phyloP scores from a whole-genome alignment of 2,888 invertebrate species.

The Tetanocera ferruginea region DNA sequence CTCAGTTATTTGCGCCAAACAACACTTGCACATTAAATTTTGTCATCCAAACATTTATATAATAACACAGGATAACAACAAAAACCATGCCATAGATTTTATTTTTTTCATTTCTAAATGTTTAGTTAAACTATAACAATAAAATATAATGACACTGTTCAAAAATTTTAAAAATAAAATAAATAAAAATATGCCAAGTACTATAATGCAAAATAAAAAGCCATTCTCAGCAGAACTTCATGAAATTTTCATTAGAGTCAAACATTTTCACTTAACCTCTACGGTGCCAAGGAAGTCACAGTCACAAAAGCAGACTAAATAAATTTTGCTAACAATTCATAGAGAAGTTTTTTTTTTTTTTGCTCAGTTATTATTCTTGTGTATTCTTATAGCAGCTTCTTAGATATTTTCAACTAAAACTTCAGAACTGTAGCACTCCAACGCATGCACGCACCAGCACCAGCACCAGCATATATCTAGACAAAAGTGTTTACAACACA shows the following conservation, averaged over 20 bases:
- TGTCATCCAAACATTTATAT: too few species aligned
- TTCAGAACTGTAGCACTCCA: not conserved
- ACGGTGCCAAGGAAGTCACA: constrained; percentile 1
- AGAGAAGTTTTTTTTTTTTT: not conserved
- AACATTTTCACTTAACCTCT: constrained; percentile 19
- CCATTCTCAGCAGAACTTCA: not conserved
- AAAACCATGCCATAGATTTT: too few species aligned
- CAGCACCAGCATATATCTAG: not conserved
- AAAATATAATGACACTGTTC: too few species aligned
- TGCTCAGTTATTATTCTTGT: not conserved
- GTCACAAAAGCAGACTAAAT: not conserved
- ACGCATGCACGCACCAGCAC: not conserved
- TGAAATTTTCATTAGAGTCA: constrained; percentile 22
- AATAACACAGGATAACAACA: too few species aligned
- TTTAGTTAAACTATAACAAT: too few species aligned
- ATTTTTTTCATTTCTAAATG: too few species aligned
- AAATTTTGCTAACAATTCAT: not conserved
- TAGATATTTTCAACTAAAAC: not conserved
- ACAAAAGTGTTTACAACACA: not conserved
- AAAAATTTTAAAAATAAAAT: too few species aligned
- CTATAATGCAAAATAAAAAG: too few species aligned
- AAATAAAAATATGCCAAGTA: too few species aligned
- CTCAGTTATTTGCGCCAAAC: too few species aligned
- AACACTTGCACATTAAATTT: too few species aligned
- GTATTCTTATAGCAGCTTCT: too few species aligned